A percentile compares a stretch with the other conserved stretches of the same genome.
phyloP scores from a whole-genome alignment of 2,888 invertebrate species.

The Pterobdella sp. region DNA sequence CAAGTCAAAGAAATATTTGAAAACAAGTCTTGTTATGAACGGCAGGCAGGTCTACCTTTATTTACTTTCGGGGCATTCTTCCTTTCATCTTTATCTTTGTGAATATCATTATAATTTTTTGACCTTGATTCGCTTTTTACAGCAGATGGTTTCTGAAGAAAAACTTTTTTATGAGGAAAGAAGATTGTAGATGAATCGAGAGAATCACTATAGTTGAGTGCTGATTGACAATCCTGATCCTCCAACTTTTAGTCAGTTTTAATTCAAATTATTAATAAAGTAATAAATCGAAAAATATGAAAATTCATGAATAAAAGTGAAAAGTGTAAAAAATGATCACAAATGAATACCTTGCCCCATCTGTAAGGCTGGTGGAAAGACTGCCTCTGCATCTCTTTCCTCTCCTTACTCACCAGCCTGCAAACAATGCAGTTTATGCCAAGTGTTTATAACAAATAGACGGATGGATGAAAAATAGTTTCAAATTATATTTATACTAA shows the following conservation, averaged over 20 bases:
- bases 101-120: too few relatives aligned
- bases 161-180: neutral
- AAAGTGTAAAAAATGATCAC: neutral
- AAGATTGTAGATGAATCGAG: neutral
- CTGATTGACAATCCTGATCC: neutral
- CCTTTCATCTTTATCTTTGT: too few relatives aligned
- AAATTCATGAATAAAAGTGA: neutral
- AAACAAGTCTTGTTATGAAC: too few relatives aligned
- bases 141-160: neutral
- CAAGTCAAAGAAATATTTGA: too few relatives aligned
- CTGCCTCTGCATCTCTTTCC: neutral
- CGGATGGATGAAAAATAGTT: too few relatives aligned
- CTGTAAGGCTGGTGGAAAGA: neutral
- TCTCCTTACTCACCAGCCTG: neutral
- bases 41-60: too few relatives aligned
- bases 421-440: too few relatives aligned
- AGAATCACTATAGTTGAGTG: neutral
- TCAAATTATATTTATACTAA: neutral
- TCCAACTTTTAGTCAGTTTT: too few relatives aligned
- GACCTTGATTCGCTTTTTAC: too few relatives aligned
- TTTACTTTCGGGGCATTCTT: too few relatives aligned
- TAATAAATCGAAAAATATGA: neutral
- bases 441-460: too few relatives aligned
- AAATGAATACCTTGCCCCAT: neutral
- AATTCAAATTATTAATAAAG: too few relatives aligned